Percentiles rank a stretch among this genome's conserved stretches.
phyloP scores from a whole-genome alignment of 2,113 vertebrate genomes.

The Geococcyx californianus region DNA sequence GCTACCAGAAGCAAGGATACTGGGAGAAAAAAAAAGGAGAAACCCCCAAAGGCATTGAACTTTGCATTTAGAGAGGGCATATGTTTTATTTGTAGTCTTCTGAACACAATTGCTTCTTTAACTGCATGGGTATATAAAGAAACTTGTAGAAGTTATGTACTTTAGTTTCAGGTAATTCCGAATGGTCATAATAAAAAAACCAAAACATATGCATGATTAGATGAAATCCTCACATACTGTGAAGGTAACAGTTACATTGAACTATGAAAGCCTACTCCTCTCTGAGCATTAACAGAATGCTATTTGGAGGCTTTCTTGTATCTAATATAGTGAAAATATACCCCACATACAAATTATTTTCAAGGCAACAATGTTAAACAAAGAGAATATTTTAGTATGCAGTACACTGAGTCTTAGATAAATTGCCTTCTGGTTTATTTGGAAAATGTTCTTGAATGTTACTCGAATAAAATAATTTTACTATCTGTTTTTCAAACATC shows the following conservation, averaged over 20 bases:
- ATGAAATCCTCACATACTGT: fast-evolving
- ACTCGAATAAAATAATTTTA: neutral
- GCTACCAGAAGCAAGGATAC: neutral
- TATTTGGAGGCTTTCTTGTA: neutral
- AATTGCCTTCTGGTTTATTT: slow-evolving; percentile 39
- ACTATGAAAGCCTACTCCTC: neutral
- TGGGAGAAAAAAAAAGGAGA: fast-evolving
- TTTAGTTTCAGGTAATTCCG: neutral
- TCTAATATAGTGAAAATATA: neutral
- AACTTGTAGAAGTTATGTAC: neutral
- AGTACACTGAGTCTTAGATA: neutral
- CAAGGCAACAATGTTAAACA: neutral
- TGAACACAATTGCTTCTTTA: neutral
- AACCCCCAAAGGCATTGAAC: neutral
- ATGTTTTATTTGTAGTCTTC: neutral
- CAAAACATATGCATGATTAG: too few species aligned
- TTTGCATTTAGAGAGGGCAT: neutral
- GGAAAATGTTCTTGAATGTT: slow-evolving; percentile 36
- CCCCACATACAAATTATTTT: neutral
- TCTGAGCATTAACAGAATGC: neutral
- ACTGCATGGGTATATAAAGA: neutral
- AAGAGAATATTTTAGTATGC: slow-evolving; percentile 6
- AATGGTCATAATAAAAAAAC: neutral
- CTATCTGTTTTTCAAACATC: neutral
- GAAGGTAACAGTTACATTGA: neutral